Evolutionary conservation across 2,797 vertebrate genomes (phyloP), one percentile per base, ranked within the genome.

Genomic region (Rhyacichthys aspro): DNA sequence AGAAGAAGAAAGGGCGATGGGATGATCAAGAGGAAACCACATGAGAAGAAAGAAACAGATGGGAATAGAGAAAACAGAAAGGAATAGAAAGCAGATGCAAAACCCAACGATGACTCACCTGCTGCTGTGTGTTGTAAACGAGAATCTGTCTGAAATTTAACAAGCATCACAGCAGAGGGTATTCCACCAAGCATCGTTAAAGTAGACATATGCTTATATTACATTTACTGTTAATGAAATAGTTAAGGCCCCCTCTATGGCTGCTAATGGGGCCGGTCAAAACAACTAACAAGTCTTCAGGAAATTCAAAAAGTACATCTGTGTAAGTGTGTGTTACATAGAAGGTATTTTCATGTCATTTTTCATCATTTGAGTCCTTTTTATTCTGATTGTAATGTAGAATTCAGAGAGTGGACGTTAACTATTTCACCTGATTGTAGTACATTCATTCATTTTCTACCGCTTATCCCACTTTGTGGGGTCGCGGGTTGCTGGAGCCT

Each of bases 41-140:
- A 23, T 12, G 52, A 63, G 46, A 65, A 53, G 59, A 0, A 63
- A 48, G 46, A 66, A 68, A 47, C 64, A 41, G 61, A 71, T 60
- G 61, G 50, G 57, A 63, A 5, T 1, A 52, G 49, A 65, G 34
- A 76, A 28, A 18, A 57, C 32, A 39, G 63, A 79, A 58, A 60
- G 48, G 58, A 74, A 74, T 60, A 56, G 54, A 41, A 76, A 67
- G 59, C 59, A 71, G 74, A 81, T 70, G 61, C 23, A 67, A 55
- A 78, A 49, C 66, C 59, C 70, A 64, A 59, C 18, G 43, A 66
- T 85, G 80, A 79, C 70, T 81, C 80, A 85, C 77, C 76, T 85
- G 66, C 32, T 32, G 9, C 9, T 33, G 36, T 19, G 41, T 45
- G 48, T 44, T 69, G 59, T 57, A 14, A 52, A 36, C 56, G 49